These are phyloP conservation scores for Lapara coniferarum DNA, from an alignment of 2,888 invertebrate genomes.

Conservation along the genomic window DNA sequence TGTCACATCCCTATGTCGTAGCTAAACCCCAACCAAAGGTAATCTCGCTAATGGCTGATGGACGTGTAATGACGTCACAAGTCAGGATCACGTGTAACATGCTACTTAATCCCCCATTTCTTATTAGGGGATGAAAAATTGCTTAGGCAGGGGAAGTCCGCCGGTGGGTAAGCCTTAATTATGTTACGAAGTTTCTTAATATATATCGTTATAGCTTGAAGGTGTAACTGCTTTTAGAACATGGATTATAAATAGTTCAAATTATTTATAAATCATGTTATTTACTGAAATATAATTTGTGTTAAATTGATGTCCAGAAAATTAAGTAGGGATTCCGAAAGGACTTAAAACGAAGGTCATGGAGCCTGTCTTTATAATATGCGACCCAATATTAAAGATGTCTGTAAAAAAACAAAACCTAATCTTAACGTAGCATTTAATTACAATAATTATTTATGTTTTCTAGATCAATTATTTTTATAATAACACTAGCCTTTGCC, in stretches of 20 bases:
- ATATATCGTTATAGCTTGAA: background rate
- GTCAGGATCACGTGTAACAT: conserved; percentile 10
- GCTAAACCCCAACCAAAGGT: background rate
- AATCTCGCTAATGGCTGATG: conserved; percentile 15
- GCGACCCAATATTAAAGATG: too few species aligned
- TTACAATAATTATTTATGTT: too few species aligned
- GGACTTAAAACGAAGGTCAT: too few species aligned
- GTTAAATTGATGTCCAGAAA: too few species aligned
- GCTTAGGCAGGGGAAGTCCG: background rate
- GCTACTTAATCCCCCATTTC: conserved; percentile 16
- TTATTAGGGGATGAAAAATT: conserved; percentile 20
- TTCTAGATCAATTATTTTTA: too few species aligned
- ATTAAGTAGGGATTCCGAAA: too few species aligned
- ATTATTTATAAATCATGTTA: too few species aligned
- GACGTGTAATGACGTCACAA: conserved; percentile 16
- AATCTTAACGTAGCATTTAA: too few species aligned
- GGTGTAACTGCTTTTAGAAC: background rate
- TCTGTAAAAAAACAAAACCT: too few species aligned
- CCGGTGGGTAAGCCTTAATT: conserved; percentile 8
- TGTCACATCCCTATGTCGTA: background rate
- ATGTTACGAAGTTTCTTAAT: background rate
- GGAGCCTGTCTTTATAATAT: too few species aligned
- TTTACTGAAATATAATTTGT: too few species aligned
- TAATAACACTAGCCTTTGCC: too few species aligned
- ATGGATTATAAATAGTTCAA: background rate